Conservation (phyloP, 2,888 invertebrate species). For the Dendrolimus houi region DNA sequence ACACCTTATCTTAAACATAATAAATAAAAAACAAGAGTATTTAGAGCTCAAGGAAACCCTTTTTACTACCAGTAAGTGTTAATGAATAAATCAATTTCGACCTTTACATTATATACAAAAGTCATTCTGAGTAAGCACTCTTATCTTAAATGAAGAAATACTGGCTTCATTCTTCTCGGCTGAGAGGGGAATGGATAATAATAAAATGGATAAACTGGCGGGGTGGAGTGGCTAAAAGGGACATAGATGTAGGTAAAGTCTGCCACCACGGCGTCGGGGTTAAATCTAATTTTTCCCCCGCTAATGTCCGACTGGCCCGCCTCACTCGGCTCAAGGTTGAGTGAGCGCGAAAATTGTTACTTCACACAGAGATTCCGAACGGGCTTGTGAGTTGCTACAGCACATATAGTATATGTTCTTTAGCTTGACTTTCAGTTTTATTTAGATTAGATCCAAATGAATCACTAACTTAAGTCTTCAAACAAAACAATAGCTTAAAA, state of each 20-base stretch:
- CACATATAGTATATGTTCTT: too few relatives aligned
- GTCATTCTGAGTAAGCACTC: slow-evolving; percentile 14
- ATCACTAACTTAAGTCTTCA: too few relatives aligned
- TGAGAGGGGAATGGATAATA: slow-evolving; percentile 28
- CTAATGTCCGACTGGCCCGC: slow-evolving; percentile 51
- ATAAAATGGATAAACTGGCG: slow-evolving; percentile 50
- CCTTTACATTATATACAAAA: neutral
- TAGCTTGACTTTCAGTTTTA: too few relatives aligned
- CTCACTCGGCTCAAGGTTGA: slow-evolving; percentile 46
- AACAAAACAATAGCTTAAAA: too few relatives aligned
- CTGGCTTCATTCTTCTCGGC: slow-evolving; percentile 29
- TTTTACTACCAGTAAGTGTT: too few relatives aligned
- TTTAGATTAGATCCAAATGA: too few relatives aligned
- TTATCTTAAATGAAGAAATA: slow-evolving; percentile 44
- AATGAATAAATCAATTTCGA: neutral
- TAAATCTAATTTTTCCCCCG: slow-evolving; percentile 68
- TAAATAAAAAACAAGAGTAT: slow-evolving; percentile 13
- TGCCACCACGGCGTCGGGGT: slow-evolving; percentile 50
- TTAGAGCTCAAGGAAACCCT: too few relatives aligned
- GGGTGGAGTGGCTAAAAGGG: slow-evolving; percentile 43
- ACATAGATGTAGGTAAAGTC: slow-evolving; percentile 41
- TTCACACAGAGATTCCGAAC: slow-evolving; percentile 27
- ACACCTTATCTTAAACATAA: neutral
- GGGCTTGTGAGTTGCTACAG: neutral
- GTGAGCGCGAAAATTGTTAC: slow-evolving; percentile 61